Conservation (phyloP, 2,113 vertebrate genomes). For the Cynopterus brachyotis region DNA sequence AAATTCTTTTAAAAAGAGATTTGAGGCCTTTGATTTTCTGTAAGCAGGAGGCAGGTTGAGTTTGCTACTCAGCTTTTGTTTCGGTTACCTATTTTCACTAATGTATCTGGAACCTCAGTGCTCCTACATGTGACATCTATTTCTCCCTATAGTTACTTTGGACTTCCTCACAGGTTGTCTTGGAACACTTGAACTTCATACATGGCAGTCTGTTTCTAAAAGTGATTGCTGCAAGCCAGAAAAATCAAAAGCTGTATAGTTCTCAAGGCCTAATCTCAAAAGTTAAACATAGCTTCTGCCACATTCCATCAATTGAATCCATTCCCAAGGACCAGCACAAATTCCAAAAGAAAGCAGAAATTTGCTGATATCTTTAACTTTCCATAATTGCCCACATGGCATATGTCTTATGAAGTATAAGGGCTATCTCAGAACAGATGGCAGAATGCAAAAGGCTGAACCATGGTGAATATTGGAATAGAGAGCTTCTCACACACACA, state of each 20-base stretch:
- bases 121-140: not conserved
- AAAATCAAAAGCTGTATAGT: not conserved
- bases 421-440: not conserved
- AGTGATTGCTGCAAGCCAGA: not conserved
- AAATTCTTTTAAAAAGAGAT: not conserved
- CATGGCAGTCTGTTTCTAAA: not conserved
- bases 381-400: accelerated
- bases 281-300: not conserved
- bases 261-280: not conserved
- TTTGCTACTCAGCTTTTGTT: not conserved
- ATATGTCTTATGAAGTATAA: not conserved
- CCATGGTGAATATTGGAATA: not conserved
- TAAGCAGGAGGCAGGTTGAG: not conserved
- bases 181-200: not conserved
- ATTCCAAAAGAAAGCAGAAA: not conserved
- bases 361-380: not conserved
- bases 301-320: not conserved
- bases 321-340: not conserved
- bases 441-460: not conserved
- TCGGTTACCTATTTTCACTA: not conserved
- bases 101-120: not conserved
- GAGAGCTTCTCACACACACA: not conserved
- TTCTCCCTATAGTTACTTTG: not conserved
- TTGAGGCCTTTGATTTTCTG: not conserved
- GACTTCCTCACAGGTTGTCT: not conserved